phyloP scores from a whole-genome alignment of 1,140 invertebrate genomes.

The Rhizoglyphus robini region DNA sequence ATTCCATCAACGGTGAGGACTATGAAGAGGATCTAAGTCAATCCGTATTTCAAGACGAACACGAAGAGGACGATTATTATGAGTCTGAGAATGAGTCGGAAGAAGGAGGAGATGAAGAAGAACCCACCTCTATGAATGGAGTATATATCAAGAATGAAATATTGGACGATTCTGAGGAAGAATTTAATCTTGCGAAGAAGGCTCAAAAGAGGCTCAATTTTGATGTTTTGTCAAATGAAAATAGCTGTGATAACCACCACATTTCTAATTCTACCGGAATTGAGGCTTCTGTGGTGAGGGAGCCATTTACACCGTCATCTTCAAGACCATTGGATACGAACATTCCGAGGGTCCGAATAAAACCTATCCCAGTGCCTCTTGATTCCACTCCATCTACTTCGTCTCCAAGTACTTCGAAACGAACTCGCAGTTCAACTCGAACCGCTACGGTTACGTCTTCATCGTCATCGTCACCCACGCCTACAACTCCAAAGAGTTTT shows the following conservation, averaged over 20 bases:
- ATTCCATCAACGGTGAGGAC: not conserved
- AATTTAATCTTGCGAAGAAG: not conserved
- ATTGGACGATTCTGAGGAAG: not conserved
- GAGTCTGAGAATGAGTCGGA: not conserved
- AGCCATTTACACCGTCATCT: too few relatives aligned
- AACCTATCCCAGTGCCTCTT: not conserved
- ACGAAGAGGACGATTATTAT: not conserved
- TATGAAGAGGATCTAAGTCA: not conserved
- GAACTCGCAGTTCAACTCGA: not conserved
- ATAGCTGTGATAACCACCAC: slow-evolving; percentile 15
- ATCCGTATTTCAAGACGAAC: not conserved
- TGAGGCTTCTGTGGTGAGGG: too few relatives aligned
- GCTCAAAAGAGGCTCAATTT: not conserved
- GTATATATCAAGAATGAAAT: not conserved
- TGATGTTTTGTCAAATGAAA: not conserved
- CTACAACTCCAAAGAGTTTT: too few relatives aligned
- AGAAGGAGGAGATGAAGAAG: not conserved
- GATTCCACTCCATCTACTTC: not conserved
- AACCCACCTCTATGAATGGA: not conserved
- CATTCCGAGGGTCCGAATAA: not conserved
- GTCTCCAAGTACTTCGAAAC: not conserved
- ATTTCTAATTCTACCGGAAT: not conserved
- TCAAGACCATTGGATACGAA: too few relatives aligned
- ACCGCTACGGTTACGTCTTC: not conserved
- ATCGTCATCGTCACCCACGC: too few relatives aligned